Evolutionary conservation across 2,888 invertebrate genomes (phyloP).

Genomic region (Yponomeuta plumbellus): DNA sequence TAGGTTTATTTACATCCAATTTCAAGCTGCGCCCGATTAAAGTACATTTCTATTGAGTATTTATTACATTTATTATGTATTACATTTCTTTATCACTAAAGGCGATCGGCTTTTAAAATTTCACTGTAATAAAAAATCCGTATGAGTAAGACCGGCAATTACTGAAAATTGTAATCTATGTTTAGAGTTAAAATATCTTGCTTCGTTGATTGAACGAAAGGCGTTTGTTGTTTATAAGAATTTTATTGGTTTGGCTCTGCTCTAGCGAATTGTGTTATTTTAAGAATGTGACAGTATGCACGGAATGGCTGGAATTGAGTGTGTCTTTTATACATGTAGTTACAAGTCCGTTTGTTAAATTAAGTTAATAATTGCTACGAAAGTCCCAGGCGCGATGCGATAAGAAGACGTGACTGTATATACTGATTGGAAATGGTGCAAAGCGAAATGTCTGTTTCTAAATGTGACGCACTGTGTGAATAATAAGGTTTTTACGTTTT

Average conservation of each 20-base stretch:
- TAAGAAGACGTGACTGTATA: slow-evolving; percentile 47
- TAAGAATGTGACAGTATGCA: not conserved
- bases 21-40: no score
- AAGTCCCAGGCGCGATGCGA: slow-evolving; percentile 23
- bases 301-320: slow-evolving; percentile 16
- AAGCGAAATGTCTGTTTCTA: slow-evolving; percentile 41
- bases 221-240: no score
- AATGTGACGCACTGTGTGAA: slow-evolving; percentile 47
- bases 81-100: not conserved
- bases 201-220: no score
- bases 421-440: slow-evolving; percentile 36
- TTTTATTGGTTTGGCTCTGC: not conserved
- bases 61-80: no score
- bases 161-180: no score
- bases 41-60: no score
- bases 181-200: no score
- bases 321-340: slow-evolving; percentile 44
- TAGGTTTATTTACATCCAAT: no score
- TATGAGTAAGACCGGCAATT: no score
- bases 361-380: not conserved
- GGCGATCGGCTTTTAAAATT: not conserved
- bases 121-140: no score
- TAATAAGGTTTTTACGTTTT: slow-evolving; percentile 65
- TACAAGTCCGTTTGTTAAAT: slow-evolving; percentile 44
- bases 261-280: not conserved